These are phyloP conservation scores for Drosophila ironensis DNA, from an alignment of 1,140 invertebrate species.

Conservation along the genomic window DNA sequence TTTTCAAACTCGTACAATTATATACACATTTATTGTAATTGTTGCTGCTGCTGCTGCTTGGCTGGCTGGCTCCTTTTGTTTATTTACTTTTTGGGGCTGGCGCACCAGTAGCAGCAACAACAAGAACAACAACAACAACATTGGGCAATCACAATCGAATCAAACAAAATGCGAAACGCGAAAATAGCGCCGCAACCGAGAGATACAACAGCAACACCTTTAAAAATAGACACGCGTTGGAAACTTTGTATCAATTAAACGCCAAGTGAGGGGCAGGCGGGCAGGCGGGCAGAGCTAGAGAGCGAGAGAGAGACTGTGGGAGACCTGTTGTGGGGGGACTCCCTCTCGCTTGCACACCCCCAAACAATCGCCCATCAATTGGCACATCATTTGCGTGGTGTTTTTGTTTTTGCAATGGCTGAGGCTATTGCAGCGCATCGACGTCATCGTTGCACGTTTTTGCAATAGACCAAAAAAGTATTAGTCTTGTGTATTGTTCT, in stretches of 20 bases:
- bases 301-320: background rate
- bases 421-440: constrained; percentile 47
- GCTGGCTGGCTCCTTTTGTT: constrained; percentile 59
- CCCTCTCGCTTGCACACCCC: background rate
- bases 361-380: constrained; percentile 44
- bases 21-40: constrained; percentile 72
- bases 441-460: constrained; percentile 78
- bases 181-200: constrained; percentile 58
- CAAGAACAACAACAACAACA: constrained; percentile 35
- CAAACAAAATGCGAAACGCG: constrained; percentile 62
- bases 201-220: constrained; percentile 32
- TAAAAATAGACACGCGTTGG: constrained; percentile 73
- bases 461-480: constrained; percentile 64
- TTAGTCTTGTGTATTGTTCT: constrained; percentile 41
- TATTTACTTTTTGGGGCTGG: constrained; percentile 76
- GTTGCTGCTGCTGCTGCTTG: constrained; percentile 52
- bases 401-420: constrained; percentile 14
- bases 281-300: background rate
- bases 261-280: constrained; percentile 21
- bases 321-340: background rate
- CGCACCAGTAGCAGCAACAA: constrained; percentile 44
- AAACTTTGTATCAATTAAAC: constrained; percentile 74
- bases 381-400: constrained; percentile 56
- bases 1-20: constrained; percentile 59
- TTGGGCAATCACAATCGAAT: constrained; percentile 69